Evolutionary conservation across 2,113 vertebrate genomes (phyloP), one percentile per base, ranked within the genome.

Genomic region (Cyprinodon tularosa): DNA sequence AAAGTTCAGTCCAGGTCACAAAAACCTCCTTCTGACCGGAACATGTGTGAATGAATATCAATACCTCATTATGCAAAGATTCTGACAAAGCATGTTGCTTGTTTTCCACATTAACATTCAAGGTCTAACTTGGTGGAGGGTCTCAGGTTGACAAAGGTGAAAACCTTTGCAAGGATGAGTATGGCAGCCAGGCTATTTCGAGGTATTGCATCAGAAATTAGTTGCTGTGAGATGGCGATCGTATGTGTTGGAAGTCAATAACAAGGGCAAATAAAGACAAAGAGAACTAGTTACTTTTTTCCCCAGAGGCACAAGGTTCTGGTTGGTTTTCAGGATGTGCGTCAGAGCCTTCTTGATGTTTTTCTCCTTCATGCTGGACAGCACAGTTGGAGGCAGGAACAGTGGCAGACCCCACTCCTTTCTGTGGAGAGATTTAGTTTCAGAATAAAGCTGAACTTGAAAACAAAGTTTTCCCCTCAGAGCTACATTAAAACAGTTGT

Each of bases 281-380:
- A 81, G 64, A 13, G 65, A 63, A 65, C 10, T 3, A 22, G 79
- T 84, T 95, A 98, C 97, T 95, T 98, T 98, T 93, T 98, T 98
- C 92, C 97, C 97, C 12, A 97, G 97, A 94, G 97, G 97, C 90
- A 98, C 97, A 62, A 98, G 95, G 93, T 97, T 98, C 95, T 99
- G 97, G 95, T 98, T 98, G 93, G 96, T 97, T 96, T 98, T 98
- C 92, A 98, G 95, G 95, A 99, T 98, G 94, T 98, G 97, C 72
- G 96, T 96, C 93, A 99, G 95, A 84, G 97, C 97, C 93, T 99
- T 99, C 94, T 97, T 98, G 93, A 99, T 97, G 94, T 98, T 99
- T 92, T 98, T 99, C 94, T 98, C 97, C 92, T 99, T 99, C 96
- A 98, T 98, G 95, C 96, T 98, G 94, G 97, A 95, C 92, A 98